phyloP scores from a whole-genome alignment of 2,797 vertebrate genomes.

The Tokudaia tokunoshimensis region DNA sequence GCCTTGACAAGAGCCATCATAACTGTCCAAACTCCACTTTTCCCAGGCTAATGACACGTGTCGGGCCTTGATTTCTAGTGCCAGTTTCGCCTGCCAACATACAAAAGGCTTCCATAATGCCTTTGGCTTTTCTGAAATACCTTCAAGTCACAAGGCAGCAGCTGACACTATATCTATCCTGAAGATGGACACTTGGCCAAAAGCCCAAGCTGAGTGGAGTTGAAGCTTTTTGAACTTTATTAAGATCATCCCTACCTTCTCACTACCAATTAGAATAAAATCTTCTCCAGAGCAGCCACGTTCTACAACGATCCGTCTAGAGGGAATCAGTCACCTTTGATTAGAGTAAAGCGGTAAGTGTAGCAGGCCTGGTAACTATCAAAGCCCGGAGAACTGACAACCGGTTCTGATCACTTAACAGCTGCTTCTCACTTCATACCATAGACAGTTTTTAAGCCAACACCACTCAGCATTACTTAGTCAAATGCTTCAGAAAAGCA shows the following conservation, averaged over 20 bases:
- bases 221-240: constrained; percentile 67
- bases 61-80: constrained; percentile 73
- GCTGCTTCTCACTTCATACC: constrained; percentile 66
- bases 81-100: constrained; percentile 65
- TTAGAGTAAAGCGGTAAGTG: constrained; percentile 68
- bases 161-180: constrained; percentile 61
- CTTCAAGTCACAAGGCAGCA: constrained; percentile 63
- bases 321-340: constrained; percentile 70
- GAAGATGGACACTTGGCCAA: constrained; percentile 68
- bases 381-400: constrained; percentile 49
- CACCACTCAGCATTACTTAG: constrained; percentile 38
- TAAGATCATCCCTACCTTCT: constrained; percentile 69
- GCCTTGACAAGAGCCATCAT: constrained; percentile 73
- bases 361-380: constrained; percentile 67
- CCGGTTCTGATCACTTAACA: constrained; percentile 66
- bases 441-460: constrained; percentile 66
- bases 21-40: constrained; percentile 75
- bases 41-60: constrained; percentile 67
- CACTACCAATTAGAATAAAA: constrained; percentile 80
- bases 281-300: constrained; percentile 50
- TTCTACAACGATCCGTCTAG: constrained; percentile 46
- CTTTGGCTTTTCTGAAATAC: constrained; percentile 69
- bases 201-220: constrained; percentile 63
- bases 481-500: constrained; percentile 56
- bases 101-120: constrained; percentile 65